These are phyloP conservation scores for Epizoanthus fatuus DNA, from an alignment of 92 coral and sea anemone species.

Conservation along the genomic window DNA sequence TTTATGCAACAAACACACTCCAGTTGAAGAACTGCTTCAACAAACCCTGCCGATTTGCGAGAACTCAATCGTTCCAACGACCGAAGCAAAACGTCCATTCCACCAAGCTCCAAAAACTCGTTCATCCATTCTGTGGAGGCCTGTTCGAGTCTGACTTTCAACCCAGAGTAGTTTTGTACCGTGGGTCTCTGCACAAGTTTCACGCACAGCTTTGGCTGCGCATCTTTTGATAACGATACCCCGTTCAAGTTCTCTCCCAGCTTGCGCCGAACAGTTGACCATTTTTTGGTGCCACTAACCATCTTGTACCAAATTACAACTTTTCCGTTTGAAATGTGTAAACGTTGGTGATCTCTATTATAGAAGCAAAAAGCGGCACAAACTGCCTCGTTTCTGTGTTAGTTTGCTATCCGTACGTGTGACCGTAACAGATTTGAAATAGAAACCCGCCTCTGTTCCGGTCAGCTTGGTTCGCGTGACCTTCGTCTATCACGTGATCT, in stretches of 20 bases:
- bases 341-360: no score
- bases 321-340: not conserved
- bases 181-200: conserved; percentile 77
- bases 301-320: not conserved
- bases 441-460: no score
- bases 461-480: no score
- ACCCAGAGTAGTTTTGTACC: conserved; percentile 77
- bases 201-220: conserved; percentile 74
- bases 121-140: conserved; percentile 77
- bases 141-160: conserved; percentile 69
- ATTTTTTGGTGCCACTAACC: conserved; percentile 50
- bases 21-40: conserved; percentile 76
- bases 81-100: conserved; percentile 78
- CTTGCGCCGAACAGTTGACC: conserved; percentile 57
- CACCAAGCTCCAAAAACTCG: conserved; percentile 80
- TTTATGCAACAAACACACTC: conserved; percentile 88
- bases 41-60: conserved; percentile 49
- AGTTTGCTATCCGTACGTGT: no score
- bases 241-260: conserved; percentile 22
- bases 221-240: conserved; percentile 39
- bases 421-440: no score
- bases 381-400: no score
- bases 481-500: no score
- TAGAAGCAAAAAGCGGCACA: no score
- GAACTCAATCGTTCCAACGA: conserved; percentile 75